A percentile compares a stretch with the other conserved stretches of the same genome.
These are phyloP conservation scores for Drosophila serrata DNA, from an alignment of 1,140 invertebrate genomes.

Conservation along the genomic window DNA sequence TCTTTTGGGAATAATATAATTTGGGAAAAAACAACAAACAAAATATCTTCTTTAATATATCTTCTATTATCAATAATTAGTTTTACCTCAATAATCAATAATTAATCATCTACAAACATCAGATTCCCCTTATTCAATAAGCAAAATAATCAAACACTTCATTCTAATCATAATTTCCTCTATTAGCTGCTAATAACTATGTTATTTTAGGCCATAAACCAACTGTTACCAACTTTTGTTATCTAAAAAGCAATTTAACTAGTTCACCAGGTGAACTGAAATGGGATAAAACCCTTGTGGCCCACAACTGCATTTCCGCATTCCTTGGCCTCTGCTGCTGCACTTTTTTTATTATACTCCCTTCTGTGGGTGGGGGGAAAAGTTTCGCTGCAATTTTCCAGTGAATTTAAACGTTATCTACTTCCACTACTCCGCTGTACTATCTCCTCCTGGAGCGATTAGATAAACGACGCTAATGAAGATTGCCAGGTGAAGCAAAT, in stretches of 20 bases:
- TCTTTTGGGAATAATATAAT: no score
- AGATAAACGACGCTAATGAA: constrained; percentile 80
- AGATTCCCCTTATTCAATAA: neutral
- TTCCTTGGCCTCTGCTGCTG: constrained; percentile 27
- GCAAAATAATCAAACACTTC: neutral
- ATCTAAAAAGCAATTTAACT: constrained; percentile 32
- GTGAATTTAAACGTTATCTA: constrained; percentile 38
- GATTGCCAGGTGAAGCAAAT: constrained; percentile 59
- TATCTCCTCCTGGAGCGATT: constrained; percentile 48
- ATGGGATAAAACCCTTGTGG: neutral
- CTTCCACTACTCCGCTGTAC: neutral
- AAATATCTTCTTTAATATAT: neutral
- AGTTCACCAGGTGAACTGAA: constrained; percentile 40
- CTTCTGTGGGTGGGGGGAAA: neutral
- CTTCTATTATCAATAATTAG: neutral
- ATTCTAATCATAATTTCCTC: constrained; percentile 3
- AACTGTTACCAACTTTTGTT: constrained; percentile 4
- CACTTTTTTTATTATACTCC: constrained; percentile 2
- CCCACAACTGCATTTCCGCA: constrained; percentile 53
- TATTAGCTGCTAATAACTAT: neutral
- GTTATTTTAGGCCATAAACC: constrained; percentile 10
- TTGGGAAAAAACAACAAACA: no score
- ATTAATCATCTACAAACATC: neutral
- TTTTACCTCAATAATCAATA: neutral
- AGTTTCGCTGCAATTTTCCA: constrained; percentile 26